A percentile compares a stretch with the other conserved stretches of the same genome.
Evolutionary conservation across 2,113 vertebrate species (phyloP).

Genomic region (Pollimyrus isidori): DNA sequence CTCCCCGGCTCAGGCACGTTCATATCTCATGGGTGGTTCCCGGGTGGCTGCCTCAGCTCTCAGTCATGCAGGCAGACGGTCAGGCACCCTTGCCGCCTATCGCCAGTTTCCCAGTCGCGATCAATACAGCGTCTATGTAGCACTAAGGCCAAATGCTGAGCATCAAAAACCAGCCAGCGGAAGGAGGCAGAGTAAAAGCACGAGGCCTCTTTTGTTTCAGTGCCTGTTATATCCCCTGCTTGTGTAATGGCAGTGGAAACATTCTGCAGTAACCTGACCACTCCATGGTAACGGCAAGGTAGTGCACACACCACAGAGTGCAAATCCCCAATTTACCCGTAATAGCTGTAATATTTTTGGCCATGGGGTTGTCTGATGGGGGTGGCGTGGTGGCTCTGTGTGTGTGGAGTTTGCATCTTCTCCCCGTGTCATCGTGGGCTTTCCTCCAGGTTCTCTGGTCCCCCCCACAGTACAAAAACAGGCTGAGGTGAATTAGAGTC

Average conservation of each 20-base stretch:
- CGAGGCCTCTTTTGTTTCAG: not conserved
- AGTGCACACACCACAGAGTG: not conserved
- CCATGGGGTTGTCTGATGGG: not conserved
- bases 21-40: not conserved
- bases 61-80: not conserved
- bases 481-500: not conserved
- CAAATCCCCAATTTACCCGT: not conserved
- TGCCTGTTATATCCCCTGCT: not conserved
- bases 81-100: not conserved
- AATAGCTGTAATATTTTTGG: not conserved
- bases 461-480: not conserved
- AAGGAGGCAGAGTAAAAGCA: not conserved
- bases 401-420: not conserved
- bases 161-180: not conserved
- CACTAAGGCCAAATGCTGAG: not conserved
- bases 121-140: conserved; percentile 1
- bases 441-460: not conserved
- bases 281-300: not conserved
- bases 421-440: no score
- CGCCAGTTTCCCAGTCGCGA: not conserved
- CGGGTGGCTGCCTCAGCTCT: not conserved
- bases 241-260: not conserved
- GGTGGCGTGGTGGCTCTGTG: not conserved
- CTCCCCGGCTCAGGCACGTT: not conserved
- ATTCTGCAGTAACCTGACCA: not conserved